Percentiles rank a stretch among this genome's conserved stretches.
phyloP scores from a whole-genome alignment of 2,888 invertebrate species.

The Dynastes grantii region DNA sequence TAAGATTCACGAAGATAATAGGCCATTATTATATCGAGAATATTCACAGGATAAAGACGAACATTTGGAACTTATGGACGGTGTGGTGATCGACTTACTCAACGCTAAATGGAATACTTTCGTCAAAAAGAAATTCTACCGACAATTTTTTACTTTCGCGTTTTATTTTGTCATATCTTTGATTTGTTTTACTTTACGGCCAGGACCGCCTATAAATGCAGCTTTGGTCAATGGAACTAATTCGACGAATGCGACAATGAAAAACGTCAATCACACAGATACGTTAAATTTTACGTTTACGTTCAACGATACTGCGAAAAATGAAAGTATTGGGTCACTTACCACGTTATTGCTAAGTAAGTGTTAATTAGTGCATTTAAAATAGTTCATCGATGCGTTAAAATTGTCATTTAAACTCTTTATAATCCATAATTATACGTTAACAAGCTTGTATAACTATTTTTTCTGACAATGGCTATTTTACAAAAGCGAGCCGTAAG shows the following conservation, averaged over 20 bases:
- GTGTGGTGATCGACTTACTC: slow-evolving; percentile 92
- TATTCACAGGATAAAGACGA: slow-evolving; percentile 88
- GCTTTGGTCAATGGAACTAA: slow-evolving; percentile 52
- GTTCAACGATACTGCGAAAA: slow-evolving; percentile 43
- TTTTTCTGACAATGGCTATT: no score
- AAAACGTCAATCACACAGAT: slow-evolving; percentile 39
- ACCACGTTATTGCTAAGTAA: slow-evolving; percentile 7
- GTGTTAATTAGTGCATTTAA: not conserved
- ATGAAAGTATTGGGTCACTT: slow-evolving; percentile 38
- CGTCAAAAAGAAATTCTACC: slow-evolving; percentile 94
- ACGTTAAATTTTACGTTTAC: slow-evolving; percentile 40
- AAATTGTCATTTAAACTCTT: no score
- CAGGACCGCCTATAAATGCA: slow-evolving; percentile 77
- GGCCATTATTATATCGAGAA: not conserved
- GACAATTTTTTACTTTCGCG: slow-evolving; percentile 92
- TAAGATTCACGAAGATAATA: slow-evolving; percentile 69
- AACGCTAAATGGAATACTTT: slow-evolving; percentile 99
- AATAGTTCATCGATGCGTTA: no score
- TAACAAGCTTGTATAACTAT: no score
- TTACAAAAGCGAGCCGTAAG: no score
- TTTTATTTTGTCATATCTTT: slow-evolving; percentile 92
- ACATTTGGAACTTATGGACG: slow-evolving; percentile 95
- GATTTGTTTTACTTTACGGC: slow-evolving; percentile 90
- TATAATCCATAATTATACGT: no score
- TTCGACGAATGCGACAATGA: slow-evolving; percentile 49